phyloP scores from a whole-genome alignment of 1,140 invertebrate genomes.

The Scaptomyza montana region DNA sequence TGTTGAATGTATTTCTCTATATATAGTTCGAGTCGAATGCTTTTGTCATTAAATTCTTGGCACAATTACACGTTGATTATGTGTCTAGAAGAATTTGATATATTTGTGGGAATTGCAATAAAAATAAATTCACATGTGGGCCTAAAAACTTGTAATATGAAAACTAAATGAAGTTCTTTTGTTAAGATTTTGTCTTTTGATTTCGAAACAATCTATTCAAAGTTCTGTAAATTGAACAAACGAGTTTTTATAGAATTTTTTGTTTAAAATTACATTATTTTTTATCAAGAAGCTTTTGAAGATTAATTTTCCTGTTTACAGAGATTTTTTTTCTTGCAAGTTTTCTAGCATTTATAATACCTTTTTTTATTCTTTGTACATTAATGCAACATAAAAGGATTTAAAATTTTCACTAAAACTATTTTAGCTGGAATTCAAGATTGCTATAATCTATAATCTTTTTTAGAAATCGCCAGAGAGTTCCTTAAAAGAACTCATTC shows the following conservation, averaged over 20 bases:
- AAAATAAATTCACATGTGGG: neutral
- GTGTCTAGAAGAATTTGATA: constrained; percentile 51
- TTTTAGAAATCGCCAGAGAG: neutral
- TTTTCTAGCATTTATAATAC: too few species aligned
- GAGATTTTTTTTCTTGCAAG: too few species aligned
- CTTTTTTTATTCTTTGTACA: too few species aligned
- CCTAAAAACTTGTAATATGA: neutral
- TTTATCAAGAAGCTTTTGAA: too few species aligned
- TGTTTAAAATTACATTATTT: neutral
- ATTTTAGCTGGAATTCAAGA: too few species aligned
- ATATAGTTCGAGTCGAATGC: constrained; percentile 4
- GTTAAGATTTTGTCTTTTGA: neutral
- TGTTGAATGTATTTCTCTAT: neutral
- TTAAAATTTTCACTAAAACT: too few species aligned
- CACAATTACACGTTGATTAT: constrained; percentile 52
- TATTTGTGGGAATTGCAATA: constrained; percentile 48
- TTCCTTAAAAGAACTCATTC: neutral
- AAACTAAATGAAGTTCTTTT: constrained; percentile 13
- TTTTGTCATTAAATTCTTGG: constrained; percentile 12
- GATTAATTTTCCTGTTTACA: too few species aligned
- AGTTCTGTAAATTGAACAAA: neutral
- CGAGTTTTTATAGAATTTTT: neutral
- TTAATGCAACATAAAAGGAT: too few species aligned
- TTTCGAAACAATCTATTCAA: neutral
- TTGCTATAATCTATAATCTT: too few species aligned